A percentile compares a stretch with the other conserved stretches of the same genome.
Conservation (phyloP, 2,888 invertebrate species). For the Andrena flavipes region DNA sequence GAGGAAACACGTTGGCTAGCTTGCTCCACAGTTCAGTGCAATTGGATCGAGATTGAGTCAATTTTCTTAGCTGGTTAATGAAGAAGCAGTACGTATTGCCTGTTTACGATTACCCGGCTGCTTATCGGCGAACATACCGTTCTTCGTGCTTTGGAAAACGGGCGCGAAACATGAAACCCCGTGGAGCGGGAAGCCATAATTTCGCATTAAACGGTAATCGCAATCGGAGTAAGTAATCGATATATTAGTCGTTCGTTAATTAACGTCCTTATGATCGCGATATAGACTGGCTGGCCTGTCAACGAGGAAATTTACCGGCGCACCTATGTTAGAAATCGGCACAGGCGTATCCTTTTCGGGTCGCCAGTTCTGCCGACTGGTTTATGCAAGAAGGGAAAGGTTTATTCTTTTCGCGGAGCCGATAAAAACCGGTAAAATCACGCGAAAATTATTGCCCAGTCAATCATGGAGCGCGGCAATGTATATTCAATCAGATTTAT, state of each 20-base stretch:
- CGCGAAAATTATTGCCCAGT: slow-evolving; percentile 54
- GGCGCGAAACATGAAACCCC: slow-evolving; percentile 65
- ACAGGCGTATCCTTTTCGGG: slow-evolving; percentile 70
- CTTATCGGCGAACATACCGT: slow-evolving; percentile 64
- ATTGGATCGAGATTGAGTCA: slow-evolving; percentile 21
- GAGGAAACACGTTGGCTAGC: too few relatives aligned
- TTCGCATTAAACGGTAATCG: slow-evolving; percentile 76
- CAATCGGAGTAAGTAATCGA: slow-evolving; percentile 78
- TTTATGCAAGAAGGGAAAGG: slow-evolving; percentile 58
- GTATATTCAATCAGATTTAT: slow-evolving; percentile 25
- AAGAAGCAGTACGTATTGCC: slow-evolving; percentile 39
- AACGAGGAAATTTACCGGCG: slow-evolving; percentile 72
- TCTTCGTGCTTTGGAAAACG: slow-evolving; percentile 62
- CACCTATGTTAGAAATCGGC: slow-evolving; percentile 63
- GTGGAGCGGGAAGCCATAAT: slow-evolving; percentile 72
- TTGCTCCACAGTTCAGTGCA: neutral
- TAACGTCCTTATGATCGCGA: slow-evolving; percentile 76
- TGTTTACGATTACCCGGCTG: slow-evolving; percentile 61
- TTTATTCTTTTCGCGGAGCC: slow-evolving; percentile 27
- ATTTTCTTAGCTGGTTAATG: slow-evolving; percentile 22
- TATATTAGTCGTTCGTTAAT: slow-evolving; percentile 79
- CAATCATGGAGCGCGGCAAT: slow-evolving; percentile 25
- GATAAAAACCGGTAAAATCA: slow-evolving; percentile 49
- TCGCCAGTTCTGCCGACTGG: slow-evolving; percentile 61
- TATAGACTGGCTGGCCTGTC: slow-evolving; percentile 72